Base-by-base conservation (phyloP, 1,140 invertebrate species). In the Phthorimaea operculella region DNA sequence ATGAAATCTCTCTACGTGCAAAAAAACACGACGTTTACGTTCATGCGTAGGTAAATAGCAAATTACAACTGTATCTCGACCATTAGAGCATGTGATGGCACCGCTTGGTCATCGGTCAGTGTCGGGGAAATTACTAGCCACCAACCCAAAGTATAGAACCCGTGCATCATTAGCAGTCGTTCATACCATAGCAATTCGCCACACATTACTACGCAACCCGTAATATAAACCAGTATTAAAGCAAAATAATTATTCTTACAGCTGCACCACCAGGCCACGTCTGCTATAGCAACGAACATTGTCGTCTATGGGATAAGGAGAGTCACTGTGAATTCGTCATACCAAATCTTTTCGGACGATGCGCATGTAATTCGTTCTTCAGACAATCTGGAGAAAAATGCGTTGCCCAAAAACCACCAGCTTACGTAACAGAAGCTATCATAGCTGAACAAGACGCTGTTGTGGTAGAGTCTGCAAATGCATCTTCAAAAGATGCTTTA, bases 281-380 rank as follows among this genome's bases (percentile, higher is more conserved):
- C n/a, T 97, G 95, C 74, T 95, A 96, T 79, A 95, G 92, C 69
- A 93, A 96, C 72, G 90, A 91, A 45, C 94, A 96, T 73, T 97
- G 95, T 75, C 89, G 90, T 54, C 87, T 96, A 58, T 94, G 92
- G 87, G 92, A 94, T 63, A 88, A 87, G 48, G 90, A 94, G 63
- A 94, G 92, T 51, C 92, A 94, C 66, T 97, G 95, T 58, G 93
- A 96, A 76, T 96, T 93, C 74, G 87, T 96, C 6, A 94, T 97
- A 60, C 94, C 93, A 10, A 92, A 95, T 77, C 88, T 96, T 6
- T 95, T 96, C 70, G 95, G 95, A 45, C 89, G 93, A 70, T 97
- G 95, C 71, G 90, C 92, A 54, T 97, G 94, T 74, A 92, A 90
- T 57, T 86, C 89, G 1, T 89, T 90, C 16, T 90, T 90, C 72